Evolutionary conservation across 1,140 invertebrate genomes (phyloP).

Genomic region (Eumeta japonica): DNA sequence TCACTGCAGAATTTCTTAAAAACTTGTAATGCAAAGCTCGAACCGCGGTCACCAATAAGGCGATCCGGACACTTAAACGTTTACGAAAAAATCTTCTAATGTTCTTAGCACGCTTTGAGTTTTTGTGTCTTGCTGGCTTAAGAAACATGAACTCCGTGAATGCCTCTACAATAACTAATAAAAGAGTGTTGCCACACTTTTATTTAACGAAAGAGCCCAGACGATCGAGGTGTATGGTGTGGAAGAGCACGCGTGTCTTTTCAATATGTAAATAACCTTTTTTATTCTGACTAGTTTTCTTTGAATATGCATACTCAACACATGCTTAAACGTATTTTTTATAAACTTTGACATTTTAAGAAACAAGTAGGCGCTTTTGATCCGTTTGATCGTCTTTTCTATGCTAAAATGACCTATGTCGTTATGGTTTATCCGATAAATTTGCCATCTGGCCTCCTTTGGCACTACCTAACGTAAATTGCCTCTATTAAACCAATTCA

Average conservation of each 20-base stretch:
- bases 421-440: constrained; percentile 13
- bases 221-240: constrained; percentile 6
- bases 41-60: constrained; percentile 1
- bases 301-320: constrained; percentile 9
- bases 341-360: constrained; percentile 10
- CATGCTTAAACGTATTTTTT: constrained; percentile 7
- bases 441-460: constrained; percentile 12
- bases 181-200: not conserved
- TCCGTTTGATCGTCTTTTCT: constrained; percentile 14
- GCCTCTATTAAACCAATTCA: not conserved
- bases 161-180: constrained; percentile 4
- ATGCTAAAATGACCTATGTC: constrained; percentile 12
- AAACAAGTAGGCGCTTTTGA: constrained; percentile 14
- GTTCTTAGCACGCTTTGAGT: constrained; percentile 1
- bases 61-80: constrained; percentile 2
- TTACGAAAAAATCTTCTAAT: constrained; percentile 3
- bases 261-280: constrained; percentile 7
- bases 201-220: constrained; percentile 4
- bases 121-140: constrained; percentile 2
- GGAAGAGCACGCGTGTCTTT: constrained; percentile 4
- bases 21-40: constrained; percentile 1
- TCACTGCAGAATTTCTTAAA: constrained; percentile 5
- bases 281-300: constrained; percentile 1
- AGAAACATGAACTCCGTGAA: constrained; percentile 6
- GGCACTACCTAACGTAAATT: constrained; percentile 10